Conservation (phyloP, 2,888 invertebrate genomes). For the Zelleria hepariella region DNA sequence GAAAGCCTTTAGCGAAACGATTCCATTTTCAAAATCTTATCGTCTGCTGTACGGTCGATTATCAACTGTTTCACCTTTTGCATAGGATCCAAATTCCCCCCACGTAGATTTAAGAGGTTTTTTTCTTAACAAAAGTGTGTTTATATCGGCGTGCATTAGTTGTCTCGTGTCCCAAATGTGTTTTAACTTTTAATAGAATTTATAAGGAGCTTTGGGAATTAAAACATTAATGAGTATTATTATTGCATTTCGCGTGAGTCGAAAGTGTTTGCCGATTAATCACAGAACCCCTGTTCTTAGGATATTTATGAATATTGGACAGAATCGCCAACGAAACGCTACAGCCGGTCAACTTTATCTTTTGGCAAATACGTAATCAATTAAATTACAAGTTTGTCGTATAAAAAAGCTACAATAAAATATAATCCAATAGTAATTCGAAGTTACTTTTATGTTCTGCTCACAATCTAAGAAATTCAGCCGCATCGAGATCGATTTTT, state of each 20-base stretch:
- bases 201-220: constrained; percentile 24
- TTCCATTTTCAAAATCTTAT: neutral
- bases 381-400: no score
- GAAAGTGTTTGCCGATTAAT: constrained; percentile 52
- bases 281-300: constrained; percentile 22
- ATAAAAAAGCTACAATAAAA: no score
- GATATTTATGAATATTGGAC: constrained; percentile 11
- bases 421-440: no score
- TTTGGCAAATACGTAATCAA: no score
- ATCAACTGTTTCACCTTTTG: neutral
- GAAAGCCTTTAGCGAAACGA: constrained; percentile 26
- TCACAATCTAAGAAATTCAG: no score
- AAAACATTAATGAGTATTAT: constrained; percentile 41
- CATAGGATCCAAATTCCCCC: neutral
- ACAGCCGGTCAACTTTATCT: no score
- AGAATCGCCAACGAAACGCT: neutral
- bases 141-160: constrained; percentile 51
- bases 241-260: constrained; percentile 34
- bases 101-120: neutral
- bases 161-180: constrained; percentile 46
- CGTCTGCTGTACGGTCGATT: neutral
- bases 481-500: no score
- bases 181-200: constrained; percentile 44
- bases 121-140: constrained; percentile 1
- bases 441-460: no score